Evolutionary conservation across 1,140 invertebrate species (phyloP).

Genomic region (Panagrolaimus sp.): DNA sequence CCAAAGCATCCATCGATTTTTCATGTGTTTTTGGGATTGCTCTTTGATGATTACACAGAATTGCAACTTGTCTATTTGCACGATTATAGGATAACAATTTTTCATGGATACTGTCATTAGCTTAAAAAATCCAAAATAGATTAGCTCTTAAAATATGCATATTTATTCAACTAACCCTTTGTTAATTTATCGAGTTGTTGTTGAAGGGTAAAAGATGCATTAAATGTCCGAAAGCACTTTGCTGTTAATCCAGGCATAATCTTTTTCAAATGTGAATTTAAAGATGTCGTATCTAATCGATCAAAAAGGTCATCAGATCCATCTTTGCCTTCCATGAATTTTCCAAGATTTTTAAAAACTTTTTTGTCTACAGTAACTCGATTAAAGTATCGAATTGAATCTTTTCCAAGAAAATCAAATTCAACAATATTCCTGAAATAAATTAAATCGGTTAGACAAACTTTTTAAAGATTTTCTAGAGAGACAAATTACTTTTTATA

Average conservation of each 20-base stretch:
- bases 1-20: constrained; percentile 96
- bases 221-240: constrained; percentile 99
- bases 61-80: constrained; percentile 93
- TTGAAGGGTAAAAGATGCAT: constrained; percentile 94
- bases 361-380: constrained; percentile 92
- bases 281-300: constrained; percentile 84
- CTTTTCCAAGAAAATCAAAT: constrained; percentile 95
- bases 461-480: no score
- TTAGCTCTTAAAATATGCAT: neutral
- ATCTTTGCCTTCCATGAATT: constrained; percentile 96
- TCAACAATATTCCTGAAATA: constrained; percentile 79
- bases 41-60: constrained; percentile 99
- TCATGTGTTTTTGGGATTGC: constrained; percentile 86
- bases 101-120: constrained; percentile 51
- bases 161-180: constrained; percentile 64
- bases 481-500: no score
- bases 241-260: constrained; percentile 97
- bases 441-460: constrained; percentile 19
- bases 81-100: constrained; percentile 80
- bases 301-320: constrained; percentile 95
- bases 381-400: constrained; percentile 92
- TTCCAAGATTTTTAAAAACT: constrained; percentile 93
- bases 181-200: constrained; percentile 88
- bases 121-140: constrained; percentile 33
- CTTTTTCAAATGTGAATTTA: constrained; percentile 95